Conservation (phyloP, 2,888 invertebrate species). For the Stenolophus ochropezus region DNA sequence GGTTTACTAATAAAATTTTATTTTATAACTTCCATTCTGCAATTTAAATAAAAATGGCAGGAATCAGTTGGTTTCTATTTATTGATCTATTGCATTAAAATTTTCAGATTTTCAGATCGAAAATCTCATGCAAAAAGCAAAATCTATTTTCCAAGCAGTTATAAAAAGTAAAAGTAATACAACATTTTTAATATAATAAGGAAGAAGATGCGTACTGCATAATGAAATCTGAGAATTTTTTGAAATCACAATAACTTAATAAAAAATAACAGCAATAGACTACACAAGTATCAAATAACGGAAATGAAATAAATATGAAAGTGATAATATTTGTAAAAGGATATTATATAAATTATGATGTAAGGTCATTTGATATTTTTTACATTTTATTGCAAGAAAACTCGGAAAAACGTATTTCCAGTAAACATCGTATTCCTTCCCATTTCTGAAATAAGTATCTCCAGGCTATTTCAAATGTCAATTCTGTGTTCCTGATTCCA, state of each 20-base stretch:
- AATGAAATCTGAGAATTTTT: not conserved
- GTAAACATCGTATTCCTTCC: not conserved
- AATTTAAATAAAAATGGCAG: no score
- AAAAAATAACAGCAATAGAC: not conserved
- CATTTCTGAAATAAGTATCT: not conserved
- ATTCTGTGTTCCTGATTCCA: not conserved
- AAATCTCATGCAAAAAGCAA: no score
- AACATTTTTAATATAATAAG: not conserved
- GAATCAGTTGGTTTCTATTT: no score
- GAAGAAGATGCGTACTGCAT: not conserved
- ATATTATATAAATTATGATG: not conserved
- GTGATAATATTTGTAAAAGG: no score
- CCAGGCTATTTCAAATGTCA: conserved; percentile 25
- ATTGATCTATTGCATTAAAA: no score
- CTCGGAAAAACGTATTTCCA: not conserved
- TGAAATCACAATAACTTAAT: not conserved
- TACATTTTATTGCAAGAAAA: not conserved
- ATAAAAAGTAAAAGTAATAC: not conserved
- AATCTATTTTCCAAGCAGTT: not conserved
- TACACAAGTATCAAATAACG: not conserved
- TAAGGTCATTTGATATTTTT: not conserved
- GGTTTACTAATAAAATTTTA: no score
- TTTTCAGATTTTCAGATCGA: no score
- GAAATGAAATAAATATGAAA: no score
- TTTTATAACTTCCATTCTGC: no score